Evolutionary conservation across 2,113 vertebrate species (phyloP), one percentile per base, ranked within the genome.

Genomic region (Hippocampus mohnikei): DNA sequence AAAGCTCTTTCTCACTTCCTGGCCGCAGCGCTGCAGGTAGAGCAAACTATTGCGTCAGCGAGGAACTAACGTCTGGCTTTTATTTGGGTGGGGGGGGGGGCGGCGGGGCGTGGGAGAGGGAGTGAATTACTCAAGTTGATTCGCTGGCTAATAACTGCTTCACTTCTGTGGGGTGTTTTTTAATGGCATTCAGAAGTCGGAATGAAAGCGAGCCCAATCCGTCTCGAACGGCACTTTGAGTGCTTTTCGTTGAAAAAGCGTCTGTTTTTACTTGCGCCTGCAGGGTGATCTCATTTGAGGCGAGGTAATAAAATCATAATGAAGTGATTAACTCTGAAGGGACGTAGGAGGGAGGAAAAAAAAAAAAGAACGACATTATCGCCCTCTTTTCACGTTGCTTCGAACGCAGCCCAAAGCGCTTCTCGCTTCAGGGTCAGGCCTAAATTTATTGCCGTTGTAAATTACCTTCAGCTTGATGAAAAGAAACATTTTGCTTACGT

Each of bases 21-120:
- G 85, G 79, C 86, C 74, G 55, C 74, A n/a, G 86, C 85, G 83
- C 80, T 74, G 81, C 81, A 88, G 84, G 88, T 90, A 85, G 86
- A 90, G 75, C 86, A 87, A 87, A 86, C 84, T 83, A 88, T 89
- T 80, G 88, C 86, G 41, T 91, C 90, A 89, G 50, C 10, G 70
- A 59, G 77, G 67, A 81, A 70, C 74, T 78, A 9, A 20, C 52
- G 84, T 87, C 84, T 83, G 76, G 12, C 77, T 27, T 27, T 29
- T 5, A 77, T 44, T 29, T 29, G 2, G 29, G 2, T 58, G 70
- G 41, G 41, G 41, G 40, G 40, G 40, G 40, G 40, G 2, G 40
- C 5, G 40, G 40, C 2, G 40, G 5, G 72, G 80, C 71, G 73
- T 27, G 76, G 74, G 62, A 80, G 78, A 86, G 79, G 73, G 77